Base-by-base conservation (phyloP, 2,888 invertebrate species). In the Mimachlamys varia region DNA sequence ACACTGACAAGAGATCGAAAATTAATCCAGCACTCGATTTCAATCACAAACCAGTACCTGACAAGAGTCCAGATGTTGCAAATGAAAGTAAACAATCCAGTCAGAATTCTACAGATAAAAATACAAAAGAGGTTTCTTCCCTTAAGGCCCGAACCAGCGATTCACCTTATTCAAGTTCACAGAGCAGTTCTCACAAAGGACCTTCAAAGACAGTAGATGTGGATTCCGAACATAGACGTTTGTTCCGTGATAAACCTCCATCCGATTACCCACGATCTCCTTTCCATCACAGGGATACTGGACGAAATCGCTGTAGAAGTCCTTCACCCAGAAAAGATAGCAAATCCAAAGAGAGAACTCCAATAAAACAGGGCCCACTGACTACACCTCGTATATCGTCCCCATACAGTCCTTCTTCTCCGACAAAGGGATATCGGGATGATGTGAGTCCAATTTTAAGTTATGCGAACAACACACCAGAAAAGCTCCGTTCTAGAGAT, bases 181-280 rank as follows among this genome's bases (percentile, higher is more conserved):
- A 76, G 12, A 33, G 12, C 13, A 76, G 76, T 76, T 0, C 10
- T 33, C 76, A 76, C 27, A 27, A 76, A 76, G 33, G 33, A 27
- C 27, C 27, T 3, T 33, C 33, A 12, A 76, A 27, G 76, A 76
- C 27, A 76, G 12, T 76, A 12, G 76, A 76, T 12, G 0, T 76
- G 2, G 76, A 76, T 33, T 33, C 76, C 5, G 22, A 33, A 33
- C 27, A 76, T 76, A 76, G 76, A 76, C 76, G 27, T 76, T 76
- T 76, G 76, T 76, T 76, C 33, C 76, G 76, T 33, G 76, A 76
- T 33, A 76, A 76, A 76, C 76, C 76, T 76, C 76, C 33, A 33
- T 27, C 76, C 4, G 76, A 76, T 33, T 76, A 76, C 33, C 33
- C 76, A 33, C 33, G 33, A 17, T 76, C 76, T 4, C 27, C 33